Evolutionary conservation across 2,888 invertebrate genomes (phyloP).

Genomic region (Kryphioiulus occultus): DNA sequence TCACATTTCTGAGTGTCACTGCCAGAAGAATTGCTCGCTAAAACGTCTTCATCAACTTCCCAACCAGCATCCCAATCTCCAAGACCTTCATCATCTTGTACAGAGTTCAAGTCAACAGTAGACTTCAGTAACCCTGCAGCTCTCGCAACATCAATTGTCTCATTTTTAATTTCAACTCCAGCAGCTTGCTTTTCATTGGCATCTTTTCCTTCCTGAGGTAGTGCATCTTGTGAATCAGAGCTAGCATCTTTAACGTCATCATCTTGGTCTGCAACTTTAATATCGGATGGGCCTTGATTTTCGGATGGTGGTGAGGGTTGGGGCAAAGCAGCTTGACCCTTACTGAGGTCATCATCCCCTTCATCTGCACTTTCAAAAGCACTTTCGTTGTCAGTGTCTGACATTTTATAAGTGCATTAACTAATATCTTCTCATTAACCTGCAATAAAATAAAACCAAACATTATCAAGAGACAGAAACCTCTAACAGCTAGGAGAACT

Average conservation of each 20-base stretch:
- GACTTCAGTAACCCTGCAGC: neutral
- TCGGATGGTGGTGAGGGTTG: neutral
- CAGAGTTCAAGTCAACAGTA: neutral
- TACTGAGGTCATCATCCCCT: slow-evolving; percentile 58
- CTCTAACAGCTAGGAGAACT: no score
- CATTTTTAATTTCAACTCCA: neutral
- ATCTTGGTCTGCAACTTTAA: neutral
- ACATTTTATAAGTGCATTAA: slow-evolving; percentile 42
- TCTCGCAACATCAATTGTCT: neutral
- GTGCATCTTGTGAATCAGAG: neutral
- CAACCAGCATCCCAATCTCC: slow-evolving; percentile 39
- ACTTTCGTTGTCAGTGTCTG: slow-evolving; percentile 52
- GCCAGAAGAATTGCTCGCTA: neutral
- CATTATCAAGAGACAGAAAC: no score
- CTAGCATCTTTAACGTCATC: neutral
- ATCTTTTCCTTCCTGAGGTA: neutral
- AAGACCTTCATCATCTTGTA: neutral
- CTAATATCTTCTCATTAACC: no score
- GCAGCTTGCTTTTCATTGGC: neutral
- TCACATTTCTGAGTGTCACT: neutral
- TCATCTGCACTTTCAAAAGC: slow-evolving; percentile 79
- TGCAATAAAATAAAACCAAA: no score
- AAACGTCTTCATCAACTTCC: slow-evolving; percentile 48
- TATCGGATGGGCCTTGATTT: neutral
- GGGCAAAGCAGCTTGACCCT: neutral